Evolutionary conservation across 2,113 vertebrate species (phyloP), one percentile per base, ranked within the genome.

Genomic region (Triplophysa siluroides): DNA sequence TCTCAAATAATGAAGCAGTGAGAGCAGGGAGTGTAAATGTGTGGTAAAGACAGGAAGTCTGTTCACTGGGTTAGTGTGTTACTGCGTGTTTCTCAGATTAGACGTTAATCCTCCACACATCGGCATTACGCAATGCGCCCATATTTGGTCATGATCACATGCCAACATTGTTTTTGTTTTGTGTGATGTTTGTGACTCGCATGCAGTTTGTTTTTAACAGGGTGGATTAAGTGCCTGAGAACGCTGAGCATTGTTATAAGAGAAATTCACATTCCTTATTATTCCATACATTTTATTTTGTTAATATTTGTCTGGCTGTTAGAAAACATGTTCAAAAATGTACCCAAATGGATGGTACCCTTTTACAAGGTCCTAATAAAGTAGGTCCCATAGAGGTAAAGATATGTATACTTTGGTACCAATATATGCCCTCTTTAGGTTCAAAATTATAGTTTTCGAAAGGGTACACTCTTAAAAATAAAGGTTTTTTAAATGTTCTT

Each of bases 61-160:
- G 60, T 86, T 89, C 85, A 87, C 56, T 70, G 63, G 85, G 84
- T 80, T 62, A 80, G 83, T 83, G 70, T 65, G 78, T 66, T 80
- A 85, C 58, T 75, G 62, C 68, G 62, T 66, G 71, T 78, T 82
- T 80, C 67, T 71, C 65, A 45, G 54, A 80, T 50, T 70, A 13
- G 62, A 74, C 72, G 56, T 19, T 80, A 72, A 73, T 84, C 82
- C 73, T 18, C 54, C 26, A 41, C 19, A 41, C 45, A 76, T 45
- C 21, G 24, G 41, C n/a, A 71, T 83, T 87, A 83, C 81, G 41
- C 69, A 82, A 60, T 66, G 63, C 56, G 24, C 26, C 24, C 43
- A 43, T 62, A 54, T 75, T 76, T 60, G 38, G 58, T 63, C 29
- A 56, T n/a, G 21, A 16, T 75, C 67, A 38, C 23, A n/a, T 16